Base-by-base conservation (phyloP, 2,888 invertebrate genomes). In the Pomacea canaliculata region DNA sequence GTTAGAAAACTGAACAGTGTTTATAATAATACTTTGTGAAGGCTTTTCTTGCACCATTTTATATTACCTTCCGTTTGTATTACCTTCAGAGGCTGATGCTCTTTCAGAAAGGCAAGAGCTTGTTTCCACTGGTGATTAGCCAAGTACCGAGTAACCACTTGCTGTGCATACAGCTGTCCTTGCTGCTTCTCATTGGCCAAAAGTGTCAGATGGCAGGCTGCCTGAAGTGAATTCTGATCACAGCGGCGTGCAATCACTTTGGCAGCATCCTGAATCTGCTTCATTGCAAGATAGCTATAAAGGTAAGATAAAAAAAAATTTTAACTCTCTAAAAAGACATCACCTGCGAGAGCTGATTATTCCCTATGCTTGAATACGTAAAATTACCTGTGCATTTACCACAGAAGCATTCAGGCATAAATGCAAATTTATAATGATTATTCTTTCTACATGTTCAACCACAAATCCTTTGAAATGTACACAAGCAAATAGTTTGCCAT, bases 191-290 rank as follows among this genome's bases (percentile, higher is more conserved):
- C 86, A 73, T 84, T 84, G 79, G 86, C 87, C 23, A 86, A 76
- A 77, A 88, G 79, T n/a, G 94, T 94, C 59, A 95, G 88, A 70
- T 93, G 93, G 0, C 93, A 92, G 0, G 94, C 94, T 18, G 94
- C 87, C 76, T 92, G 91, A 48, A 95, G 90, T 69, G 91, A 90
- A 0, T 92, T 90, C n/a, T 92, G 86, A 72, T 93, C 92, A 5
- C 90, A 90, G 49, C 93, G 91, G 56, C 93, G 92, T n/a, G 93
- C 92, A 49, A 95, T 91, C 1, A 92, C 83, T 78, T 92, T 91
- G 0, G 94, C 93, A 0, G 95, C 95, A 84, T 93, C 92, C n/a
- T 92, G 91, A 9, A 93, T 90, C 66, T 94, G 91, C 46, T 93
- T 93, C 71, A 93, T 87, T 18, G 92, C 93, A 19, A 94, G 90